These are phyloP conservation scores for Carposina sasakii DNA, from an alignment of 1,140 invertebrate genomes.

Conservation along the genomic window DNA sequence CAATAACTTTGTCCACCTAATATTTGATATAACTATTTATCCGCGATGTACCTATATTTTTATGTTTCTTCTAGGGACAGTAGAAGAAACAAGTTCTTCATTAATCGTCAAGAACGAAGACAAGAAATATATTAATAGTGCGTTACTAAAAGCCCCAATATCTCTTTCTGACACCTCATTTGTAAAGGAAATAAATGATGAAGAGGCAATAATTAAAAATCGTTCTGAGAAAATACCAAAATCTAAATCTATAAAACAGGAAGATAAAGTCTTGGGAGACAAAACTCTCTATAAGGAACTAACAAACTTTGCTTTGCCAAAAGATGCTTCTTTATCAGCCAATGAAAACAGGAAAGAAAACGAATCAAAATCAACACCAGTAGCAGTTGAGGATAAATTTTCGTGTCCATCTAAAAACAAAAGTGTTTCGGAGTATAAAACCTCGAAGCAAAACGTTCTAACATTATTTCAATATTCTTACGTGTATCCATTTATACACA, in stretches of 20 bases:
- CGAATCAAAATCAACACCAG: neutral
- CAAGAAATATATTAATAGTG: constrained; percentile 35
- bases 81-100: constrained; percentile 42
- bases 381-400: neutral
- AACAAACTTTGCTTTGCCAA: too few species aligned
- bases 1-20: too few species aligned
- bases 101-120: constrained; percentile 45
- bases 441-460: constrained; percentile 44
- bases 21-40: too few species aligned
- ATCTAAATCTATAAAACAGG: too few species aligned
- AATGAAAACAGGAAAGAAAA: neutral
- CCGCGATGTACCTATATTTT: too few species aligned
- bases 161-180: too few species aligned
- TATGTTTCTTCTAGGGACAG: constrained; percentile 47
- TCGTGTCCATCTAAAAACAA: neutral
- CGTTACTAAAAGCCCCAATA: constrained; percentile 40
- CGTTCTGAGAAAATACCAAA: too few species aligned
- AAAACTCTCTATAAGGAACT: too few species aligned
- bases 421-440: constrained; percentile 11
- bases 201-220: too few species aligned
- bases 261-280: too few species aligned
- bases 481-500: constrained; percentile 50
- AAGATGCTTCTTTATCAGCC: neutral
- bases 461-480: constrained; percentile 45
- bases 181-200: too few species aligned